phyloP scores from a whole-genome alignment of 2,888 invertebrate genomes.

The Callimorpha dominula region DNA sequence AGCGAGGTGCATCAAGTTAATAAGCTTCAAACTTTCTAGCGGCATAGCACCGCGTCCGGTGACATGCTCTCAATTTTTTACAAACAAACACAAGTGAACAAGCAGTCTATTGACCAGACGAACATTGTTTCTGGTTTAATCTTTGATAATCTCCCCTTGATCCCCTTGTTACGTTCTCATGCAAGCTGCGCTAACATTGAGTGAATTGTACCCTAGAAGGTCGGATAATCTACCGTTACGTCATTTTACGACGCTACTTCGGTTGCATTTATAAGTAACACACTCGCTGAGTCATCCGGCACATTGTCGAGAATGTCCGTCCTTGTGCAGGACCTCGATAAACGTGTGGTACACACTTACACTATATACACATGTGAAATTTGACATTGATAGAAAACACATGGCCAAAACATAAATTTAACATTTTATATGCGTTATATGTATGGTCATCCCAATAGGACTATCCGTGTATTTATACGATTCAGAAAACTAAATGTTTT shows the following conservation, averaged over 20 bases:
- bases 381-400: neutral
- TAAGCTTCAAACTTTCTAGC: conserved; percentile 9
- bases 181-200: neutral
- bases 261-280: neutral
- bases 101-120: neutral
- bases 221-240: neutral
- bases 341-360: neutral
- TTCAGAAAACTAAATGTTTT: too few species aligned
- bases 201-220: neutral
- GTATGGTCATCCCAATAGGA: neutral
- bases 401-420: neutral
- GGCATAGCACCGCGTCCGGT: conserved; percentile 1
- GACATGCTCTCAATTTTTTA: conserved; percentile 12
- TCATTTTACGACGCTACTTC: neutral
- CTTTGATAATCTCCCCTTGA: neutral
- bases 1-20: conserved; percentile 18
- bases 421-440: neutral
- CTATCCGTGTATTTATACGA: too few species aligned
- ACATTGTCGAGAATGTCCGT: conserved; percentile 20
- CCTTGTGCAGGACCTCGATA: conserved; percentile 19
- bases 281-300: conserved; percentile 3
- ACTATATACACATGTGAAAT: neutral
- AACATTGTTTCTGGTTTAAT: neutral
- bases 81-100: neutral
- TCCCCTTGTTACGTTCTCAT: neutral